Conservation (phyloP, 2,888 invertebrate genomes). For the Caenorhabditis sulstoni region DNA sequence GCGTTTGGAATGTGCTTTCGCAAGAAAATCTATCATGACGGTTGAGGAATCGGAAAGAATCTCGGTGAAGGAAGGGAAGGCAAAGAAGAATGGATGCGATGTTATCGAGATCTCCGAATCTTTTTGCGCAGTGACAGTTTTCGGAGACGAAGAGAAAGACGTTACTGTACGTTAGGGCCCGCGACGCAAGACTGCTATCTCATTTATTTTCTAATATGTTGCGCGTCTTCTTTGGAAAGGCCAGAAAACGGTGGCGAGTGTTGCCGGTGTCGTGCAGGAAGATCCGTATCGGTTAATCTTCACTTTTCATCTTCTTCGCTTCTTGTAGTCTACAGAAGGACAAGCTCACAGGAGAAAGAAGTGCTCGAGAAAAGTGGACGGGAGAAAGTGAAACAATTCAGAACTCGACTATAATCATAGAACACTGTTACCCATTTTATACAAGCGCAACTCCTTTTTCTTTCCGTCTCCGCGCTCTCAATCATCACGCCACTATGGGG, state of each 20-base stretch:
- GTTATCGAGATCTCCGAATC: conserved; percentile 44
- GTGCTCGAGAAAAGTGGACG: background rate
- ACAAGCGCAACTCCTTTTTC: conserved; percentile 29
- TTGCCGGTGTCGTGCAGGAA: conserved; percentile 29
- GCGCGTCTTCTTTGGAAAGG: conserved; percentile 13
- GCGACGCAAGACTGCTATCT: conserved; percentile 23
- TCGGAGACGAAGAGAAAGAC: conserved; percentile 3
- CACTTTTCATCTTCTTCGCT: conserved; percentile 10
- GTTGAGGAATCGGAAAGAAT: conserved; percentile 5
- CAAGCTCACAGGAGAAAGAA: background rate
- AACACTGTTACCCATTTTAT: conserved; percentile 39
- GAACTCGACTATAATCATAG: background rate
- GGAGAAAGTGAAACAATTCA: background rate
- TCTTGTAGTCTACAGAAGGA: conserved; percentile 27
- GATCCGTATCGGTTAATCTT: conserved; percentile 33
- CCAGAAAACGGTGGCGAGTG: conserved; percentile 8
- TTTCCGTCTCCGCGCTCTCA: conserved; percentile 42
- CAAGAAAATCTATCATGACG: conserved; percentile 13
- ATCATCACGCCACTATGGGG: conserved; percentile 54
- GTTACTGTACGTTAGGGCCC: conserved; percentile 45
- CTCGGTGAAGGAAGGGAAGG: background rate
- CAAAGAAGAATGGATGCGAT: conserved; percentile 19
- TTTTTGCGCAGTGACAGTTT: conserved; percentile 34
- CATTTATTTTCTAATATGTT: conserved; percentile 3
- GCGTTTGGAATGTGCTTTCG: conserved; percentile 30